Conservation (phyloP, 2,113 vertebrate genomes). For the Platysteira castanea region DNA sequence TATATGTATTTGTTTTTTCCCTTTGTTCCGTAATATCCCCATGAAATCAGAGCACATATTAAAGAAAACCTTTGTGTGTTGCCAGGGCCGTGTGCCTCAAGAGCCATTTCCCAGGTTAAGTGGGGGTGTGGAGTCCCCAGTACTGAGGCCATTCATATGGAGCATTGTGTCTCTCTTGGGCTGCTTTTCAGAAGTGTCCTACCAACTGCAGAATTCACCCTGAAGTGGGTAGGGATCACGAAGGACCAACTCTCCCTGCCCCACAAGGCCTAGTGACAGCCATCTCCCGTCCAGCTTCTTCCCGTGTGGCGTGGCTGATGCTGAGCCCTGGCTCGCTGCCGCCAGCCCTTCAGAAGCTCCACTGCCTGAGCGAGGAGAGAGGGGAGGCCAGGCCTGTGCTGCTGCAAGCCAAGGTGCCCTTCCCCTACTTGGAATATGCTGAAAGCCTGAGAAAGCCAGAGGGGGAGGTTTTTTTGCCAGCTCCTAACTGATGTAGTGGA, state of each 20-base stretch:
- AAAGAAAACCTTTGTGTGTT: background rate
- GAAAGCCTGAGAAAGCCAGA: slow-evolving; percentile 17
- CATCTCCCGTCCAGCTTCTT: background rate
- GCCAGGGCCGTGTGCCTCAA: background rate
- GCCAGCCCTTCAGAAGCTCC: background rate
- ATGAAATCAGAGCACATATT: background rate
- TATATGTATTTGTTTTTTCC: background rate
- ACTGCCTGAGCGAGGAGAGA: background rate
- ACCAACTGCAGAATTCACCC: background rate
- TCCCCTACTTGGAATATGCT: slow-evolving; percentile 8
- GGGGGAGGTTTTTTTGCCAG: slow-evolving; percentile 34
- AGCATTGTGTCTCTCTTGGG: background rate
- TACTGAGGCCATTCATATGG: background rate
- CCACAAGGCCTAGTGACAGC: rapidly evolving
- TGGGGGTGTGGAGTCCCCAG: background rate
- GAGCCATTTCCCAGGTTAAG: background rate
- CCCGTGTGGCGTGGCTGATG: background rate
- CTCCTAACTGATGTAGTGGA: background rate
- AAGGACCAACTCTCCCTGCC: background rate
- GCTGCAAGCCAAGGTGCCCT: background rate
- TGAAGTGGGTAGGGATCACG: background rate
- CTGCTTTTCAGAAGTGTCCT: background rate
- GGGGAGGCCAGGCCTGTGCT: background rate
- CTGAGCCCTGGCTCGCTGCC: rapidly evolving
- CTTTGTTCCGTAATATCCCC: background rate